Evolutionary conservation across 2,888 invertebrate species (phyloP), one percentile per base, ranked within the genome.

Genomic region (Tethea ocularis): DNA sequence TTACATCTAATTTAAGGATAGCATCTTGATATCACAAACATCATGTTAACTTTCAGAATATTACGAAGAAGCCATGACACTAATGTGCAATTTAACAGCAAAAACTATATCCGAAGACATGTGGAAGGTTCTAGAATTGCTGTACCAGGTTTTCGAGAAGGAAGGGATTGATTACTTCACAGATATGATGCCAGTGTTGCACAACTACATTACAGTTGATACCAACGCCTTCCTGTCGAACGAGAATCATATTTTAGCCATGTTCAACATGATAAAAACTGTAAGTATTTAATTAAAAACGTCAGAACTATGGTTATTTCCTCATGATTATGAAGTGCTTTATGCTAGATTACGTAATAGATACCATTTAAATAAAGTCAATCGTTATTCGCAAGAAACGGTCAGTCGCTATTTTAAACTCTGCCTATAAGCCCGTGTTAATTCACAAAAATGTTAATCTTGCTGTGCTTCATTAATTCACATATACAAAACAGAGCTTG

Each of bases 131-230:
- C 95, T 98, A 67, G 97, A 97, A 84, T 90, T 98, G 58, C 94
- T 98, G 74, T 98, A 98, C 87, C 95, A 96, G 83, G 96, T 98
- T 69, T 98, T 99, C 82, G 97, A 98, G 91, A 97, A 98, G 80
- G 98, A 99, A 84, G 98, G 98, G 51, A 95, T 96, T 59, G 99
- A 99, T 82, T 99, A 98, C 93, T 99, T 99, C 87, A 96, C 96
- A 62, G 99, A 99, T 79, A 98, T 99, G 97, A 99, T 99, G 99
- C 99, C 99, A 0, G 97, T 98, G 7, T 94, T 99, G 33, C 99
- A 99, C 89, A 99, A 99, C 90, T 99, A 99, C 87, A 96, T 99
- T 57, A 98, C 98, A 0, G 97, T 99, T 2, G 99, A 99, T 84
- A 98, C 98, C 0, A 95, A 96, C 61, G 97, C 97, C 15, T 99